Conservation (phyloP, 2,113 vertebrate genomes). For the Chinchilla lanigera region DNA sequence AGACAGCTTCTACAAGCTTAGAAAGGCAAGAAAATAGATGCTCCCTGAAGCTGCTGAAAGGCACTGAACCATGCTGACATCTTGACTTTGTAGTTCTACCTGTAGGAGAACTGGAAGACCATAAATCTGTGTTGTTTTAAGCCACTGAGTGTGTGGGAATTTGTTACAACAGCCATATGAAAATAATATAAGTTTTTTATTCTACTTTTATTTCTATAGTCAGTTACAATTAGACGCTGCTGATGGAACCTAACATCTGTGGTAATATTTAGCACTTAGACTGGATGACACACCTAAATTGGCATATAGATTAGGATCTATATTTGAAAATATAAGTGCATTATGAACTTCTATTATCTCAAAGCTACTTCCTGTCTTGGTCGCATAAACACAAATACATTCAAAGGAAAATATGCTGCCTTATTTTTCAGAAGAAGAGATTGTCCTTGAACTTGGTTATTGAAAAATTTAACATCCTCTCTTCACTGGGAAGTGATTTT, state of each 20-base stretch:
- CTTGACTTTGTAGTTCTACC: background rate
- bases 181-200: background rate
- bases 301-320: background rate
- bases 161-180: background rate
- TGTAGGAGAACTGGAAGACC: background rate
- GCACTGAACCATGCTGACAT: background rate
- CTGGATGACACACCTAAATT: background rate
- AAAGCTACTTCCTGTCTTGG: background rate
- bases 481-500: background rate
- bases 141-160: background rate
- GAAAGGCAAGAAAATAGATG: background rate
- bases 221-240: background rate
- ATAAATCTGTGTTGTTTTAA: background rate
- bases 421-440: background rate
- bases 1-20: background rate
- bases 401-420: background rate
- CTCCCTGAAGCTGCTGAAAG: background rate
- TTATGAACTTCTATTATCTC: background rate
- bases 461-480: background rate
- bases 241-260: background rate
- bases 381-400: background rate
- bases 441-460: background rate
- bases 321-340: background rate
- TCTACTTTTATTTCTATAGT: background rate
- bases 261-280: background rate